Evolutionary conservation across 2,113 vertebrate genomes (phyloP), one percentile per base, ranked within the genome.

Genomic region (Dascyllus trimaculatus): DNA sequence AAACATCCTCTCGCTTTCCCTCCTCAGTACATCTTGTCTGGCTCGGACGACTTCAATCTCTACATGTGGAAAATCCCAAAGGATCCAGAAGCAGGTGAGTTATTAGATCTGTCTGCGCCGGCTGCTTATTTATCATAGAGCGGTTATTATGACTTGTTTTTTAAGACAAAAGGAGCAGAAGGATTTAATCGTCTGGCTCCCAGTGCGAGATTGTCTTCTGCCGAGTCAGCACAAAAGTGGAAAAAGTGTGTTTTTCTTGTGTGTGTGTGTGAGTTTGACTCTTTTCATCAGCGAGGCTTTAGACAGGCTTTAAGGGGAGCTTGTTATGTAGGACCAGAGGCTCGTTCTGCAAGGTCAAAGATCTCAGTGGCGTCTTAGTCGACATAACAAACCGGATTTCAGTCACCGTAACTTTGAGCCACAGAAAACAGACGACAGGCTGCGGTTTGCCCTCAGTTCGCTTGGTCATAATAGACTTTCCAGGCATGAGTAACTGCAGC

Each of bases 21-120:
- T 53, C 93, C 81, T 89, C 85, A 99, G 98, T 99, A 99, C 87
- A 98, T 99, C 89, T 93, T 99, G 82, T 99, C 98, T 46, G 98
- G 98, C 35, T 99, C 98, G 24, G 98, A 99, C 85, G 98, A 99
- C 93, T 99, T 99, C 93, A 99, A 99, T 91, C 96, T 99, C 59
- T 99, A 99, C 89, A 99, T 99, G 98, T 99, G 98, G 98, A 98
- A 94, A 91, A 99, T 99, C 87, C 98, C 98, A 57, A 97, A 96
- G 77, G 96, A 97, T 81, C 97, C 98, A 46, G 97, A 98, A 95
- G 96, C 97, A 93, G 98, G 98, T 98, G 75, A 83, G 87, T 65
- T 61, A 57, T 19, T 29, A 22, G 11, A 11, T 24, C 21, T 24
- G 40, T 58, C 54, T 59, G 60, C 53, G n/a, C 32, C 0, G 15